Percentiles rank a stretch among this genome's conserved stretches.
Conservation (phyloP, 2,113 vertebrate genomes). For the Amblyornis subalaris region DNA sequence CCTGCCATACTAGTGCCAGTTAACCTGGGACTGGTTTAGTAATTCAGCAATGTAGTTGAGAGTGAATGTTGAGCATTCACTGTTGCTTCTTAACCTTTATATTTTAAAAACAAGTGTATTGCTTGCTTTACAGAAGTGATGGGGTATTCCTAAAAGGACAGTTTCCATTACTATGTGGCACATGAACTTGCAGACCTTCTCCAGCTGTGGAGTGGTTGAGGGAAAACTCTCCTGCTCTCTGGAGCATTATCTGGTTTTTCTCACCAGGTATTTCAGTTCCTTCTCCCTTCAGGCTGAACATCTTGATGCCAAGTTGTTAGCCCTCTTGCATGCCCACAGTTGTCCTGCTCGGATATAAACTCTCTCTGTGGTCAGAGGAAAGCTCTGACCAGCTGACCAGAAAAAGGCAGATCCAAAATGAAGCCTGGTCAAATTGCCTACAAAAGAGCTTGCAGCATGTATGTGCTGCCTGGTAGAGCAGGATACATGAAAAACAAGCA, state of each 20-base stretch:
- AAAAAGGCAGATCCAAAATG: background rate
- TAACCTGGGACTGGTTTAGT: background rate
- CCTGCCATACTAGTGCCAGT: accelerated
- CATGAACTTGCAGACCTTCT: background rate
- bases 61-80: background rate
- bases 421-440: background rate
- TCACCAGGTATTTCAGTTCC: background rate
- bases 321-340: accelerated
- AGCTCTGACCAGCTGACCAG: background rate
- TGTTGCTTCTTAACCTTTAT: background rate
- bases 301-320: background rate
- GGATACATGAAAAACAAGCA: background rate
- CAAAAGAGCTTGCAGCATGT: background rate
- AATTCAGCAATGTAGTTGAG: background rate
- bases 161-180: background rate
- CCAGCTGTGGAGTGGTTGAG: background rate
- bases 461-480: background rate
- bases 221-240: background rate
- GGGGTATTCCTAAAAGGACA: background rate
- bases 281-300: background rate
- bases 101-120: background rate
- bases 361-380: background rate
- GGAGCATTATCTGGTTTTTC: background rate
- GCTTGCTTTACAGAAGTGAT: accelerated
- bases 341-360: background rate